phyloP scores from a whole-genome alignment of 2,113 vertebrate species.

The Rallus limicola region DNA sequence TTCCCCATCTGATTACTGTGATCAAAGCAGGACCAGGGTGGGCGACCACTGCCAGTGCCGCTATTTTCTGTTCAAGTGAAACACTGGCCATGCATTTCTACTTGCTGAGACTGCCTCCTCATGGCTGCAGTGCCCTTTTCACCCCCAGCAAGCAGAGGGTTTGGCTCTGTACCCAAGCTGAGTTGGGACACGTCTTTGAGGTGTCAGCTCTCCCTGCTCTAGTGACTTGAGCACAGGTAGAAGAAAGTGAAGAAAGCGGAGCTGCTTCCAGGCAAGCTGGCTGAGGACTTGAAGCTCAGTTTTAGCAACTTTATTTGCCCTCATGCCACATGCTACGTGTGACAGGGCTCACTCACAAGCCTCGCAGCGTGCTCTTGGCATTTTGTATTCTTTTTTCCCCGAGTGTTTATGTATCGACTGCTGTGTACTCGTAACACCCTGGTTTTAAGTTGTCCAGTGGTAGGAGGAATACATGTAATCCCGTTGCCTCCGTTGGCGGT shows the following conservation, averaged over 20 bases:
- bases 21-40: not conserved
- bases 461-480: not conserved
- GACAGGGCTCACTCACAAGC: not conserved
- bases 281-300: not conserved
- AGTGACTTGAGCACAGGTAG: not conserved
- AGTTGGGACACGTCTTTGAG: fast-evolving
- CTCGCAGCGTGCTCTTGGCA: not conserved
- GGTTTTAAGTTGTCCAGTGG: not conserved
- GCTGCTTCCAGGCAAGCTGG: not conserved
- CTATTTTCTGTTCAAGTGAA: not conserved
- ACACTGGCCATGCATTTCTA: fast-evolving
- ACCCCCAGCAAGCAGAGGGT: not conserved
- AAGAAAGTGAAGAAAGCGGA: not conserved
- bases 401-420: fast-evolving
- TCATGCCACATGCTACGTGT: fast-evolving
- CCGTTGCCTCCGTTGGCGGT: not conserved
- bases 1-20: not conserved
- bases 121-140: not conserved
- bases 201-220: not conserved
- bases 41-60: not conserved
- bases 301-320: not conserved
- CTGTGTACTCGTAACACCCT: not conserved
- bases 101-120: not conserved
- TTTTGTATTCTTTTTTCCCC: not conserved
- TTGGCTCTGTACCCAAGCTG: not conserved